A percentile compares a stretch with the other conserved stretches of the same genome.
phyloP scores from a whole-genome alignment of 2,797 vertebrate species.

The Eulemur coronatus region DNA sequence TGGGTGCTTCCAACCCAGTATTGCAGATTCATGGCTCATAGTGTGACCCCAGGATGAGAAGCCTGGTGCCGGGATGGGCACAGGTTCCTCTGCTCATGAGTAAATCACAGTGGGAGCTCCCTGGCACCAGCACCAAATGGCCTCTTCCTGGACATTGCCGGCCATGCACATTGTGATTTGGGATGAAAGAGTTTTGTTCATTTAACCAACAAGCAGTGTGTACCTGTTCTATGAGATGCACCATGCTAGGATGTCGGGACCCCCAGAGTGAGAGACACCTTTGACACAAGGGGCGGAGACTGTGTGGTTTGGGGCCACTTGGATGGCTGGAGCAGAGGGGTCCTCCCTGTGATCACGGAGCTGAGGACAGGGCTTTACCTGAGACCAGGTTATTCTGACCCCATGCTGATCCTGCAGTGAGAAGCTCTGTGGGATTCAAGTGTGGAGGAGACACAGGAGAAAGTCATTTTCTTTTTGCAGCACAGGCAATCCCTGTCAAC shows the following conservation, averaged over 20 bases:
- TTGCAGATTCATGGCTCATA: background rate
- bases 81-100: background rate
- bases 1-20: background rate
- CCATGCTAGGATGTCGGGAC: no score
- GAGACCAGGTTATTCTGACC: background rate
- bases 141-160: background rate
- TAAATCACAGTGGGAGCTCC: background rate
- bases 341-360: background rate
- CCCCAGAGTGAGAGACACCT: background rate
- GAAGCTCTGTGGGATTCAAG: background rate
- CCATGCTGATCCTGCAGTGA: background rate
- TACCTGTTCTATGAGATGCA: background rate
- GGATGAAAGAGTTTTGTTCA: background rate
- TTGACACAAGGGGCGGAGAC: background rate
- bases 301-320: background rate
- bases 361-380: background rate
- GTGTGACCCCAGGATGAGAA: background rate
- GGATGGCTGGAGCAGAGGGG: background rate
- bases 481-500: no score
- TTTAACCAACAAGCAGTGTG: background rate
- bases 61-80: no score
- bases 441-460: background rate
- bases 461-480: background rate
- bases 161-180: background rate
- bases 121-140: background rate